Evolutionary conservation across 2,797 vertebrate genomes (phyloP).

Genomic region (Miichthys miiuy): DNA sequence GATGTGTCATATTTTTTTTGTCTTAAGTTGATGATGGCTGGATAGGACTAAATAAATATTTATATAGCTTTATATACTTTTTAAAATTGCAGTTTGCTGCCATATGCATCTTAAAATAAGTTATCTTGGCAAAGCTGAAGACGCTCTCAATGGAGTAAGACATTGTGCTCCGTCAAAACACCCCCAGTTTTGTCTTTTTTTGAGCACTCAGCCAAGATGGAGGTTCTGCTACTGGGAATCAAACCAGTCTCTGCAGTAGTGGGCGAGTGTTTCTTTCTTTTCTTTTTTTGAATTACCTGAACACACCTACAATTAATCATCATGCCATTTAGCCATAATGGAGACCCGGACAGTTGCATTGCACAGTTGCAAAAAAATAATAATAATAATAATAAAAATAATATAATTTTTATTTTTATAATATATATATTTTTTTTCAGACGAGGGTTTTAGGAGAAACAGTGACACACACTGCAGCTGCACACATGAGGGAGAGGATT

Average conservation of each 20-base stretch:
- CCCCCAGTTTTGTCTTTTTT: constrained; percentile 5
- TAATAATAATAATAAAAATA: too few species aligned
- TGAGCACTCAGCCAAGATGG: constrained; percentile 2
- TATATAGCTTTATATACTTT: neutral
- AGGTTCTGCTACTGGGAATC: neutral
- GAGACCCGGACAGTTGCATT: neutral
- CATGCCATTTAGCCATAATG: neutral
- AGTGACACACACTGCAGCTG: neutral
- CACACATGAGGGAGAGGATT: constrained; percentile 34
- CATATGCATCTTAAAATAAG: neutral
- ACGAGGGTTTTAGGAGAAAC: neutral
- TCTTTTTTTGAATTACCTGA: constrained; percentile 9
- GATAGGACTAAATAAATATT: neutral
- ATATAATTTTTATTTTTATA: too few species aligned
- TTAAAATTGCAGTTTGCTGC: neutral
- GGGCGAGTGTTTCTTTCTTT: constrained; percentile 17
- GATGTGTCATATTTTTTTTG: neutral
- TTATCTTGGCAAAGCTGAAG: neutral
- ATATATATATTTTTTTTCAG: too few species aligned
- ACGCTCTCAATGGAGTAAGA: neutral
- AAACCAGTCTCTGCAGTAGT: constrained; percentile 6
- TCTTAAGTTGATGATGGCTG: neutral
- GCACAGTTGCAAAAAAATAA: too few species aligned
- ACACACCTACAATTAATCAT: constrained; percentile 21
- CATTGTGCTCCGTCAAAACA: neutral